Conservation (phyloP, 2,888 invertebrate species). For the Flexamia atlantica region DNA sequence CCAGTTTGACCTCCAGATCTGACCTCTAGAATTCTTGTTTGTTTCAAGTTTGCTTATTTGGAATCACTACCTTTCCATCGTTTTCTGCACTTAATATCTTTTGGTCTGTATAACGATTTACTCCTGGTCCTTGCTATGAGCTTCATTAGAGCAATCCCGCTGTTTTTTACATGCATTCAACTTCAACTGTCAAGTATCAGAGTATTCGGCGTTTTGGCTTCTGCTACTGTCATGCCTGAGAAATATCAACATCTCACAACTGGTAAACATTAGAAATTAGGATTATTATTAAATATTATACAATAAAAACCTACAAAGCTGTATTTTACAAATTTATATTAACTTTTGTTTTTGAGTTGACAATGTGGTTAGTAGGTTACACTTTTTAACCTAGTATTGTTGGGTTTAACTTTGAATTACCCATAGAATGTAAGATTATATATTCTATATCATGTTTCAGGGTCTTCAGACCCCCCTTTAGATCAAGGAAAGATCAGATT, state of each 20-base stretch:
- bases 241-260: conserved; percentile 18
- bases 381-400: too few species aligned
- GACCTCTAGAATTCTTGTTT: not conserved
- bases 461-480: conserved; percentile 81
- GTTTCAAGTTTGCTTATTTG: not conserved
- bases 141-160: conserved; percentile 3
- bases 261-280: not conserved
- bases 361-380: too few species aligned
- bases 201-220: not conserved
- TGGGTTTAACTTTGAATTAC: too few species aligned
- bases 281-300: too few species aligned
- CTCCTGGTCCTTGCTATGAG: not conserved
- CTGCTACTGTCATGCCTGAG: not conserved
- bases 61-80: not conserved
- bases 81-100: not conserved
- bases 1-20: too few species aligned
- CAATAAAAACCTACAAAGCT: too few species aligned
- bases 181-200: conserved; percentile 13
- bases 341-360: too few species aligned
- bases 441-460: conserved; percentile 74
- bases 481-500: conserved; percentile 82
- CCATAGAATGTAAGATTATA: too few species aligned
- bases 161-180: conserved; percentile 29
- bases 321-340: not conserved
- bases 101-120: not conserved